Conservation (phyloP, 2,797 vertebrate genomes). For the Rhinatrema bivittatum region DNA sequence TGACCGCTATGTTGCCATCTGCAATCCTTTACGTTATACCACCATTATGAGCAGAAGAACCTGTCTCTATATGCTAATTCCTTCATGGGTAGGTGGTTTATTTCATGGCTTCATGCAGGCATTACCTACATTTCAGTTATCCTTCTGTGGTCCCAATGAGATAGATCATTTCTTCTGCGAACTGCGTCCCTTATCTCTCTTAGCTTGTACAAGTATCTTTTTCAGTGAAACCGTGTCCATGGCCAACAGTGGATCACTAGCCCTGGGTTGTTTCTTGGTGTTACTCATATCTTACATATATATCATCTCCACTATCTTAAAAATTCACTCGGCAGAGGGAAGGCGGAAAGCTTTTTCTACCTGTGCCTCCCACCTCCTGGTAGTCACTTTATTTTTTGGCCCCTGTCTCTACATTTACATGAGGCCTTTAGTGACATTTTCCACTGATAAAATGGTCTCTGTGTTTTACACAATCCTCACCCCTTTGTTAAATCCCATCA, state of each 20-base stretch:
- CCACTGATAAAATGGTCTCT: conserved; percentile 10
- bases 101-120: conserved; percentile 13
- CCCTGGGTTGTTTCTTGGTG: neutral
- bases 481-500: conserved; percentile 20
- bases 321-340: neutral
- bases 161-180: conserved; percentile 25
- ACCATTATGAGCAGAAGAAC: conserved; percentile 7
- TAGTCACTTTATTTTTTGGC: conserved; percentile 13
- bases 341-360: conserved; percentile 10
- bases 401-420: conserved; percentile 21
- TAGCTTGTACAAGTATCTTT: conserved; percentile 16
- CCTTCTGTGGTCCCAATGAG: conserved; percentile 9
- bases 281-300: conserved; percentile 4
- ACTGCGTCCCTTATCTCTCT: conserved; percentile 11
- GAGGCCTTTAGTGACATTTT: conserved; percentile 10
- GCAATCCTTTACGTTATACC: too few species aligned
- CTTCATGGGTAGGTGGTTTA: conserved; percentile 4
- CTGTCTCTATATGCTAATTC: neutral
- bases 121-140: conserved; percentile 15
- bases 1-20: too few species aligned
- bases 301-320: conserved; percentile 5
- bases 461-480: conserved; percentile 21
- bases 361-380: conserved; percentile 1
- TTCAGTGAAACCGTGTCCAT: conserved; percentile 7
- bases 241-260: conserved; percentile 8